These are phyloP conservation scores for Crocodylus rhombifer DNA, from an alignment of 2,797 vertebrate species.

Conservation along the genomic window DNA sequence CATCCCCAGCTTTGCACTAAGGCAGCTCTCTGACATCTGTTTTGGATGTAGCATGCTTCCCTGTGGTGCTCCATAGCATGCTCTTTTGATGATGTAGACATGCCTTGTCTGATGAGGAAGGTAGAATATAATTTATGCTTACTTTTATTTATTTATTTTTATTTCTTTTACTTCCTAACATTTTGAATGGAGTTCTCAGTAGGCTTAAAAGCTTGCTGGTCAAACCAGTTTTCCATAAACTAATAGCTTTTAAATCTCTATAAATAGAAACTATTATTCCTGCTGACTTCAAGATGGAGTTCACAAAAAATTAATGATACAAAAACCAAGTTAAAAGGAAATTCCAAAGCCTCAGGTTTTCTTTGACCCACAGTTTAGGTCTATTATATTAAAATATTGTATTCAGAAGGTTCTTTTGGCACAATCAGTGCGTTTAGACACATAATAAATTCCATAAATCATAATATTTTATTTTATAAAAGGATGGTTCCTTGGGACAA, in stretches of 20 bases:
- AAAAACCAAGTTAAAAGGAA: neutral
- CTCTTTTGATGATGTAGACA: too few species aligned
- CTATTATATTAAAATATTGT: slow-evolving; percentile 20
- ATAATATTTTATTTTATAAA: slow-evolving; percentile 47
- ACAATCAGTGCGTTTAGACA: slow-evolving; percentile 44
- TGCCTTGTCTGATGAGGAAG: neutral
- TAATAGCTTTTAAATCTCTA: neutral
- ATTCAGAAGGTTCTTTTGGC: slow-evolving; percentile 10
- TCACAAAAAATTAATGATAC: neutral
- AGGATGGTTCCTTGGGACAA: neutral
- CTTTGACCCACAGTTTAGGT: neutral
- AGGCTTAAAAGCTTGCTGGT: neutral
- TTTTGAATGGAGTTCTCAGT: neutral
- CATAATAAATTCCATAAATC: slow-evolving; percentile 55
- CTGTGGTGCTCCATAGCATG: too few species aligned
- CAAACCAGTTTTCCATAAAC: neutral
- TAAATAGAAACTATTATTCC: neutral
- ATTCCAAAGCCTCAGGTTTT: neutral
- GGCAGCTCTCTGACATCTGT: too few species aligned
- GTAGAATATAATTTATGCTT: neutral
- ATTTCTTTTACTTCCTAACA: neutral
- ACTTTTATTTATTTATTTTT: neutral
- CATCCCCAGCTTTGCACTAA: too few species aligned
- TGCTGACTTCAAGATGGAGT: neutral
- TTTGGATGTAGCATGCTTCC: too few species aligned